Evolutionary conservation across 2,113 vertebrate species (phyloP).

Genomic region (Varanus salvator): DNA sequence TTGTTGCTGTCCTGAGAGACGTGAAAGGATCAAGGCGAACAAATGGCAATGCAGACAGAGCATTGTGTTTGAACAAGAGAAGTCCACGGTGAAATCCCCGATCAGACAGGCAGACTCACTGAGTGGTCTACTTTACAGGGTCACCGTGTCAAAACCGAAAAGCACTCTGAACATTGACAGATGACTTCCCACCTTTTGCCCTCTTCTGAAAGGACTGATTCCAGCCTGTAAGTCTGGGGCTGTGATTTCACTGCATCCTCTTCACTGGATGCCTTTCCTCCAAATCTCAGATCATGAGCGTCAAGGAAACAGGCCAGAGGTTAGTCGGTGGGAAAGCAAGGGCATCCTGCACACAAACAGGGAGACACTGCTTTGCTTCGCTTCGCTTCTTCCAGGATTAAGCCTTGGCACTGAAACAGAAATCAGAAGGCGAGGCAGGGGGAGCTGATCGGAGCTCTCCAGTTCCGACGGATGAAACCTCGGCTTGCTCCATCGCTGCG

Average conservation of each 20-base stretch:
- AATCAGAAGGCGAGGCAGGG: not conserved
- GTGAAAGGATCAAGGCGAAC: not conserved
- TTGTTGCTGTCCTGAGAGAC: not conserved
- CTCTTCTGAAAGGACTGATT: not conserved
- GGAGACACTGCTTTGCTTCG: not conserved
- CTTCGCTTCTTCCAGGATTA: not conserved
- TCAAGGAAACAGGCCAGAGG: fast-evolving
- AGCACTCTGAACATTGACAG: not conserved
- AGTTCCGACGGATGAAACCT: not conserved
- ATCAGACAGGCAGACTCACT: not conserved
- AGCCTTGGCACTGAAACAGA: not conserved
- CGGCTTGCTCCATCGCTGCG: too few relatives aligned
- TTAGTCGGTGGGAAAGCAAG: not conserved
- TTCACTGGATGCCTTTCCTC: not conserved
- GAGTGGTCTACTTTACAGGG: not conserved
- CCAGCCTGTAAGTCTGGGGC: too few relatives aligned
- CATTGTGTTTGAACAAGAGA: not conserved
- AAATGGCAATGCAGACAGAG: not conserved
- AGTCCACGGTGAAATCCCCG: not conserved
- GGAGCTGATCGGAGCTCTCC: not conserved
- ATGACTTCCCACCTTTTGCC: too few relatives aligned
- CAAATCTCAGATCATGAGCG: not conserved
- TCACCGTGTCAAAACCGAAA: not conserved
- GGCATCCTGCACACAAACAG: not conserved
- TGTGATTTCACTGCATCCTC: not conserved